Base-by-base conservation (phyloP, 2,113 vertebrate genomes). In the Balaenoptera acutorostrata region DNA sequence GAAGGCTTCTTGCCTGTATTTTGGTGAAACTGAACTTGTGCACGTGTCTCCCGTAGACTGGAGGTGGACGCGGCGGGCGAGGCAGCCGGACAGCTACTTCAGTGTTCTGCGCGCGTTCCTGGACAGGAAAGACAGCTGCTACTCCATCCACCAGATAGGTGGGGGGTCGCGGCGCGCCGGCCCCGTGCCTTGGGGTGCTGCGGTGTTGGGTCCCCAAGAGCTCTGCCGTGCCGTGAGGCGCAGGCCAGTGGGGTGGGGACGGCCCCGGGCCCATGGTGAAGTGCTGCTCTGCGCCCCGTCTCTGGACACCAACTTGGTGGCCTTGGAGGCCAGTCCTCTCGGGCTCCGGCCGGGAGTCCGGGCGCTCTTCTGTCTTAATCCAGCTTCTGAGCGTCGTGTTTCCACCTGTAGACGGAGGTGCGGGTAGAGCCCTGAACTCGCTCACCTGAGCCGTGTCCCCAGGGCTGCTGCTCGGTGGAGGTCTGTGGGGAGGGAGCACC, bases 71-170 rank as follows among this genome's bases (percentile, higher is more conserved):
- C 99, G 98, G 98, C 99, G 98, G 52, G 98, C 98, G 98, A 98
- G 98, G 98, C 99, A 99, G 97, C 99, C 93, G 80, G 99, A 99
- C 96, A 99, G 99, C 96, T 99, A 99, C 97, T 98, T 99, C 97
- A 99, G 96, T 0, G 99, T 99, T 96, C 99, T 99, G 97, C 99
- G 99, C 39, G 99, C 99, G 95, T 99, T 99, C 98, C 98, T 99
- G 90, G 99, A 99, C 99, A 99, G 99, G 97, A 99, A 99, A 98
- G 99, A 99, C 98, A 99, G 99, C 97, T 99, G 99, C 98, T 99
- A 99, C 98, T 99, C 99, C 97, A 99, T 99, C 93, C 99, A 99
- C 98, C 99, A 99, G 97, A 99, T 99, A 98, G 99, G 99, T 99
- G 98, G 12, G 77, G 14, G 44, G 44, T 3, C 2, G 72, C 41